Conservation (phyloP, 2,797 vertebrate species). For the Phrynocephalus forsythii region DNA sequence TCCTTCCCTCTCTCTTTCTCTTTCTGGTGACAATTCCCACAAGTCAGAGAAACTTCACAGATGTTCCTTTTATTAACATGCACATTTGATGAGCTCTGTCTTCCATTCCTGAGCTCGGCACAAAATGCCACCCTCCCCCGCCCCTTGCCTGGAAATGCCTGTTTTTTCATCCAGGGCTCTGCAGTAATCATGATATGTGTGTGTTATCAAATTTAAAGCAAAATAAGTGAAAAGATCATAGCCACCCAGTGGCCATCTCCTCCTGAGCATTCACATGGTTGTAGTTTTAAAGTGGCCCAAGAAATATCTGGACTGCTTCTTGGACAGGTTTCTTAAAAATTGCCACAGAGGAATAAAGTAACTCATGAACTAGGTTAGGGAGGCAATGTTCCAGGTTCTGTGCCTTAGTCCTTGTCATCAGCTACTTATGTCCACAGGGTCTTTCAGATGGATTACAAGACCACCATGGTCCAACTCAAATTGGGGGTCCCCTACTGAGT, state of each 20-base stretch:
- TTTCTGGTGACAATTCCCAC: constrained; percentile 37
- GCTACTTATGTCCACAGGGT: no score
- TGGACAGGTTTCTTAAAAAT: not conserved
- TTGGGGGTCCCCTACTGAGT: no score
- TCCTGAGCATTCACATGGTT: no score
- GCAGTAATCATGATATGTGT: no score
- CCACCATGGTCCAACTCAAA: no score
- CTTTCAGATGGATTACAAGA: not conserved
- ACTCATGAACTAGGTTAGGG: no score
- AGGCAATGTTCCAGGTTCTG: no score
- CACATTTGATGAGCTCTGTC: constrained; percentile 26
- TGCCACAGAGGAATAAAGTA: no score
- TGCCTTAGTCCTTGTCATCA: no score
- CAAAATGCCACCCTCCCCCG: not conserved
- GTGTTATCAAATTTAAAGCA: no score
- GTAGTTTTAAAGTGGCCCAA: not conserved
- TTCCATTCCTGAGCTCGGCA: constrained; percentile 27
- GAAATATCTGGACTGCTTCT: not conserved
- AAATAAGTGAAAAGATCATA: no score
- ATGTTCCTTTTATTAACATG: constrained; percentile 42
- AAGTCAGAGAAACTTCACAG: constrained; percentile 34
- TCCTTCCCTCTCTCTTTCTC: not conserved
- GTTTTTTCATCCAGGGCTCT: fast-evolving
- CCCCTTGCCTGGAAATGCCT: not conserved
- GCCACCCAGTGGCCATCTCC: no score